phyloP scores from a whole-genome alignment of 2,797 vertebrate species.

The Gymnocypris eckloni region DNA sequence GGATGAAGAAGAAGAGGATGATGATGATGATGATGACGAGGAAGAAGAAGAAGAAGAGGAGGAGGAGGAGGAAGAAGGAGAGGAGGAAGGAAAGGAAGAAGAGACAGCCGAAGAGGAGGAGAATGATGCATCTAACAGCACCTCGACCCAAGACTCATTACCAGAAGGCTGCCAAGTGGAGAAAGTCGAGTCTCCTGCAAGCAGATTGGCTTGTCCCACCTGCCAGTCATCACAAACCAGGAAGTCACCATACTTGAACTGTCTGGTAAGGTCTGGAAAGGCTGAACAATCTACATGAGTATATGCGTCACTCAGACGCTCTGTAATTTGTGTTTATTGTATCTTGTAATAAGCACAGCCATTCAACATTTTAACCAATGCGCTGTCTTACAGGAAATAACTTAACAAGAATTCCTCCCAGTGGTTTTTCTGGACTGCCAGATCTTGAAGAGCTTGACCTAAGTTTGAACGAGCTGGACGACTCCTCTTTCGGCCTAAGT shows the following conservation, averaged over 20 bases:
- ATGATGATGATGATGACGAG: slow-evolving; percentile 48
- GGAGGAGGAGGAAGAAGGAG: slow-evolving; percentile 48
- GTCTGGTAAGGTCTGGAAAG: slow-evolving; percentile 72
- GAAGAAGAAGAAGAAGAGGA: slow-evolving; percentile 59
- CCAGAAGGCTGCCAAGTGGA: slow-evolving; percentile 73
- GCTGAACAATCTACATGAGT: slow-evolving; percentile 21
- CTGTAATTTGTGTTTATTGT: slow-evolving; percentile 18
- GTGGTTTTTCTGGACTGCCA: slow-evolving; percentile 74
- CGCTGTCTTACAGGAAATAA: slow-evolving; percentile 75
- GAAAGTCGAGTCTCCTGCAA: slow-evolving; percentile 75
- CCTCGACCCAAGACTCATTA: slow-evolving; percentile 66
- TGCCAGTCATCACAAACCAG: slow-evolving; percentile 77
- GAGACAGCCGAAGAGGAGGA: slow-evolving; percentile 60
- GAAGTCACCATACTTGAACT: slow-evolving; percentile 78
- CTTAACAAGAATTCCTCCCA: slow-evolving; percentile 70
- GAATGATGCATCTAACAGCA: slow-evolving; percentile 68
- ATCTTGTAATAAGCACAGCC: slow-evolving; percentile 26
- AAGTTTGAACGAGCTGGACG: slow-evolving; percentile 80
- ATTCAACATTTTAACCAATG: slow-evolving; percentile 10
- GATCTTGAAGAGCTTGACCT: slow-evolving; percentile 81
- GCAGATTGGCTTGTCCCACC: slow-evolving; percentile 72
- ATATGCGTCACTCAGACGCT: slow-evolving; percentile 21
- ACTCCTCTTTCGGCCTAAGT: slow-evolving; percentile 70
- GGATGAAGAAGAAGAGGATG: slow-evolving; percentile 54
- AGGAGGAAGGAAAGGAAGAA: slow-evolving; percentile 43